Base-by-base conservation (phyloP, 1,140 invertebrate species). In the Psilanteris sp. region DNA sequence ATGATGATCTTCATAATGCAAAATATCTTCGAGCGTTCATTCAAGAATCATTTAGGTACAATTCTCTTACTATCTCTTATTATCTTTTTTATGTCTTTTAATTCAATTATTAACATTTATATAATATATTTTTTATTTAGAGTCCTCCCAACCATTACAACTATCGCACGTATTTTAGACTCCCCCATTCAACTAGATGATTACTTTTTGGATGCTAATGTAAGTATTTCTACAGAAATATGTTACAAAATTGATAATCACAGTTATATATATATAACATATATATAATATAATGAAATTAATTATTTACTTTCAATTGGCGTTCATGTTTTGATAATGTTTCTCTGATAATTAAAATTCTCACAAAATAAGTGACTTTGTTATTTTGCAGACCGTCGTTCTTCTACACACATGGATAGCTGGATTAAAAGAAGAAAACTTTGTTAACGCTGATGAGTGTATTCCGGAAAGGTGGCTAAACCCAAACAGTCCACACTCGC, bases 351-450 rank as follows among this genome's bases (percentile, higher is more conserved):
- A n/a, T n/a, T n/a, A n/a, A n/a, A n/a, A n/a, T n/a, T n/a, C n/a
- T n/a, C n/a, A n/a, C n/a, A n/a, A n/a, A n/a, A n/a, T n/a, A n/a
- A n/a, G n/a, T n/a, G n/a, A n/a, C n/a, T n/a, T n/a, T 20, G 5
- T 5, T 29, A 29, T 32, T 61, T 50, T 62, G 26, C 80, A 96
- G 93, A 96, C 94, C 0, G 93, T 96, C 1, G 92, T 98, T 1
- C 88, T 97, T 18, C 92, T 95, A 24, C 95, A 97, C 75, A 96
- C 94, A 1, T 94, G 93, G 87, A 91, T 96, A 8, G 93, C 96
- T 0, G 96, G 95, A 77, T 87, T 92, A 43, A 90, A 93, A 11
- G 92, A 95, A n/a, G 86, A 90, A 27, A 95, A 96, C 85, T 98
- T 95, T 86, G 91, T 90, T 59, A 88, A 93, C 32, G 93, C 96